Evolutionary conservation across 2,113 vertebrate genomes (phyloP), one percentile per base, ranked within the genome.

Genomic region (Hippocampus mohnikei): DNA sequence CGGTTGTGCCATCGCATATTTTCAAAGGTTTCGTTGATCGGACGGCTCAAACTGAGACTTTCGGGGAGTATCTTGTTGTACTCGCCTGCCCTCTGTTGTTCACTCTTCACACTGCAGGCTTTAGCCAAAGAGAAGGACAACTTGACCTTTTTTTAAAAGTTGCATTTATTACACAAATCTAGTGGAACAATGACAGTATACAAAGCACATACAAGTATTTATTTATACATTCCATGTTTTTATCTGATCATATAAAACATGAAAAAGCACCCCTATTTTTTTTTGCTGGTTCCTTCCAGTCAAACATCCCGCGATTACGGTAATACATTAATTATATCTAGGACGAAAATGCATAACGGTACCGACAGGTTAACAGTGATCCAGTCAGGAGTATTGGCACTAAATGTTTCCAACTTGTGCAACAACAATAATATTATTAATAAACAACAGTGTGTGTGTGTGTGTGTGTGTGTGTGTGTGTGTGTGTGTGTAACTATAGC

Each of bases 101-200:
- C 52, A n/a, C 1, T 2, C 21, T 10, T 55, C n/a, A 23, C 21
- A 55, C 8, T 23, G 9, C 52, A 55, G 2, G 21, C 20, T 55
- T 23, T 9, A 8, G 1, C 52, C 52, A 23, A 55, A 12, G 21
- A 3, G 0, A n/a, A 10, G n/a, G 52, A 23, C 52, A n/a, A 53
- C 3, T 53, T 10, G 7, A 55, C 8, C 23, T 53, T 53, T 16
- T 42, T 44, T 6, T 21, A 86, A 37, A 86, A 37, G 18, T 60
- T 85, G 73, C 59, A 81, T 87, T 90, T 85, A 86, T 87, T 85
- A 77, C 66, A 87, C 58, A 77, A 58, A 23, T 78, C 79, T 84
- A 87, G 58, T 70, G 79, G 53, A 84, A 76, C 69, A 84, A 74
- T 70, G 71, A 80, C 69, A 83, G 74, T 46, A 75, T 74, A 78